Base-by-base conservation (phyloP, 2,797 vertebrate genomes). In the Rhinoraja longicauda region DNA sequence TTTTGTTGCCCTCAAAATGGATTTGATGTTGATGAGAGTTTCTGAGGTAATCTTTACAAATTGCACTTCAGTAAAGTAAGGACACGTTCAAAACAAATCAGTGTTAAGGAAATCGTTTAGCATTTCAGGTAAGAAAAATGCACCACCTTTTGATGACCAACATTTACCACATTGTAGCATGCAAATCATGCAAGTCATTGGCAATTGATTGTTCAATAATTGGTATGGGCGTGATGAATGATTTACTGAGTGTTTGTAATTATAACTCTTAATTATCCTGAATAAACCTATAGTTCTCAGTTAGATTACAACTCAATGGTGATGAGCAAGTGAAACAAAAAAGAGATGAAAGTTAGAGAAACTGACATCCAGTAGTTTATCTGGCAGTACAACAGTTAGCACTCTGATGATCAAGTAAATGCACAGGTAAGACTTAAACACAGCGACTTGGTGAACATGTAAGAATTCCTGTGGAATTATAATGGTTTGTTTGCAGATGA, bases 201-300 rank as follows among this genome's bases (percentile, higher is more conserved):
- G 93, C 94, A 94, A 95, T 94, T 93, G 94, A 94, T 95, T 94
- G 75, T 29, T 93, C 94, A 93, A 77, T 94, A 94, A 94, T 95
- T 93, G 93, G 94, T 94, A 93, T 93, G 93, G 93, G 94, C 93
- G 84, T 96, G 95, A 96, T 95, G 96, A 95, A 96, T 96, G 94
- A 94, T 93, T 95, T 94, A 94, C 29, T 94, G 95, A 94, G 93
- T 94, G 94, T 93, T 94, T 94, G 93, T 94, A 94, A 95, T 96
- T 95, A 95, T 95, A 94, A 95, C 94, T 94, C 94, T 95, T 95
- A 95, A 96, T 95, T 95, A 93, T 93, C 93, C 81, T 95, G 94
- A 95, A 76, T 93, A 5, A 88, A 53, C 86, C 88, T 39, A 3
- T 26, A 72, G 88, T 72, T 72, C 88, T 70, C 53, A 7, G 64